Evolutionary conservation across 2,113 vertebrate species (phyloP), one percentile per base, ranked within the genome.

Genomic region (Oriolus oriolus): DNA sequence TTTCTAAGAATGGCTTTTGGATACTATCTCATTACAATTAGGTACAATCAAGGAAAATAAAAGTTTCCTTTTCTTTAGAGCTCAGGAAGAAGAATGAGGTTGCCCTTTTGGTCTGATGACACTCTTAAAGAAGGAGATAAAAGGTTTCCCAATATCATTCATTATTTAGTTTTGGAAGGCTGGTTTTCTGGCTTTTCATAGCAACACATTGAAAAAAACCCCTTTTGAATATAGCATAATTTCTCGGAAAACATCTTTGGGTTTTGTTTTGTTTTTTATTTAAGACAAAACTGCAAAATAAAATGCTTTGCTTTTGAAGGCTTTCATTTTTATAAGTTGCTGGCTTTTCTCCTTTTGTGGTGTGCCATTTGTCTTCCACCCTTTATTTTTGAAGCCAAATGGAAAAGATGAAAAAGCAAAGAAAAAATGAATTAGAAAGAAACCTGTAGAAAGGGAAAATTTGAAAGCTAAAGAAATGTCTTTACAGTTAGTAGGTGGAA

Each of bases 51-150:
- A 93, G 60, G 35, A 88, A 96, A 86, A 96, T 63, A 52, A 88
- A 96, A 94, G 19, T 52, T 90, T 54, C 17, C 10, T 59, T 87
- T 76, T 78, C 60, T 33, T 81, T 80, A 52, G 71, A 84, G 17
- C 17, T 78, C 42, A 84, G 60, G 44, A 95, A 95, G 68, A 96
- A 88, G 88, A 80, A 90, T 93, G 68, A 84, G 16, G 11, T 84
- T 94, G 68, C 83, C 71, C 59, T 92, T 95, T 90, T 66, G 50
- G 21, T 77, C 54, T 93, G 76, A 90, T 0, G 30, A 92, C 42
- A 50, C 31, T 71, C 69, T 77, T 86, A 80, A 57, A 85, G 52
- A 52, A 76, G 13, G 45, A 87, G 26, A 85, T 69, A 85, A 92
- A 92, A 90, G 9, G 14, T 61, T 95, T 50, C n/a, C 45, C 18